These are phyloP conservation scores for Myripristis jacobus DNA, from an alignment of 2,797 vertebrate species.

Conservation along the genomic window DNA sequence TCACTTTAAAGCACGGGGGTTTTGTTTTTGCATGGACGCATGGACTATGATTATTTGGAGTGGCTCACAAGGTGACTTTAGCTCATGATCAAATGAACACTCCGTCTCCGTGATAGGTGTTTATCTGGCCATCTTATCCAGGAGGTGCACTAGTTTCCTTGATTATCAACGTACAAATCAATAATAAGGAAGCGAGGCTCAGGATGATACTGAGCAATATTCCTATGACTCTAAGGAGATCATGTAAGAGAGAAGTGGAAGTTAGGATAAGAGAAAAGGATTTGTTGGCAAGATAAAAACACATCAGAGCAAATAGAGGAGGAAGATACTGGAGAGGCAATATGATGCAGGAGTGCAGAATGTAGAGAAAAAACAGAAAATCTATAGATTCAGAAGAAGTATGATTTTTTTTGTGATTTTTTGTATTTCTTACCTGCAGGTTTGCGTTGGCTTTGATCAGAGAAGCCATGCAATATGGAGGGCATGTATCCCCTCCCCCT, in stretches of 20 bases:
- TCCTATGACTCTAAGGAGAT: neutral
- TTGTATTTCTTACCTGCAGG: no score
- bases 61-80: neutral
- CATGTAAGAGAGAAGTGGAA: neutral
- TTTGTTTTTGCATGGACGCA: no score
- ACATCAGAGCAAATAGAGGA: neutral
- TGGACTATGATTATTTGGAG: no score
- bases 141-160: neutral
- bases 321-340: neutral
- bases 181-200: neutral
- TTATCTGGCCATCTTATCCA: neutral
- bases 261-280: neutral
- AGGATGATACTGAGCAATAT: neutral
- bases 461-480: slow-evolving; percentile 24
- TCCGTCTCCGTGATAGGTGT: neutral
- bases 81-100: no score
- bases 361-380: neutral
- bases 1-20: neutral
- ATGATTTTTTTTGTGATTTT: neutral
- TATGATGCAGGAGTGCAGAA: neutral
- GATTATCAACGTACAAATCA: neutral
- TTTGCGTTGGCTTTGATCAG: slow-evolving; percentile 17
- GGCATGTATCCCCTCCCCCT: neutral
- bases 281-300: neutral
- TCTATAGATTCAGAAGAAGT: neutral